Base-by-base conservation (phyloP, 1,140 invertebrate species). In the Fopius arisanus region DNA sequence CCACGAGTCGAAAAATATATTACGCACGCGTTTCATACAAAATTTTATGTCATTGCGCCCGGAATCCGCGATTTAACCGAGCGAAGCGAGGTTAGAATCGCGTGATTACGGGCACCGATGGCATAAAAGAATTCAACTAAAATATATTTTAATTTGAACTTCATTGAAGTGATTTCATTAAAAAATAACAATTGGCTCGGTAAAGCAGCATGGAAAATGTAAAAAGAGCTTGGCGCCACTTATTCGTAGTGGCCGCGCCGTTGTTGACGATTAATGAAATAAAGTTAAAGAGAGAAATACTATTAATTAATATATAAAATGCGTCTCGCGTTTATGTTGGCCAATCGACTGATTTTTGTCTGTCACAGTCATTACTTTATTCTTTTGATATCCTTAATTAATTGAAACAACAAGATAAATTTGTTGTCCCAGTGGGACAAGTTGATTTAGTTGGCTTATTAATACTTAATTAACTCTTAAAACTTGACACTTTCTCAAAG, bases 171-270 rank as follows among this genome's bases (percentile, higher is more conserved):
- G 10, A 65, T 37, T 31, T 65, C n/a, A 48, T 41, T 48, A 70
- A 23, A 41, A 43, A 48, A 37, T 51, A 69, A 48, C 33, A 67
- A n/a, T 73, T 68, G 81, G 78, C 77, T 84, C 85, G 80, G 80
- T 79, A 70, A 81, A 85, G 83, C 84, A 85, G 84, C 84, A 85
- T n/a, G n/a, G 84, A 79, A 75, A 78, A 82, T 71, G 33, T 59
- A 21, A 59, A 59, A 85, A 84, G 84, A 87, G 83, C 82, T 87
- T 87, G 82, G 80, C 83, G 80, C 74, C 62, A 70, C 75, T 77
- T 77, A 82, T 65, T 74, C 71, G 68, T 79, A 79, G 78, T 76
- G 77, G 75, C 77, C 77, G 81, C 73, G 82, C 80, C 75, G 81
- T 87, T 87, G 84, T 87, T 87, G 83, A 84, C 71, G 77, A 82